Conservation (phyloP, 2,888 invertebrate species). For the Nephrotoma guestfalica region DNA sequence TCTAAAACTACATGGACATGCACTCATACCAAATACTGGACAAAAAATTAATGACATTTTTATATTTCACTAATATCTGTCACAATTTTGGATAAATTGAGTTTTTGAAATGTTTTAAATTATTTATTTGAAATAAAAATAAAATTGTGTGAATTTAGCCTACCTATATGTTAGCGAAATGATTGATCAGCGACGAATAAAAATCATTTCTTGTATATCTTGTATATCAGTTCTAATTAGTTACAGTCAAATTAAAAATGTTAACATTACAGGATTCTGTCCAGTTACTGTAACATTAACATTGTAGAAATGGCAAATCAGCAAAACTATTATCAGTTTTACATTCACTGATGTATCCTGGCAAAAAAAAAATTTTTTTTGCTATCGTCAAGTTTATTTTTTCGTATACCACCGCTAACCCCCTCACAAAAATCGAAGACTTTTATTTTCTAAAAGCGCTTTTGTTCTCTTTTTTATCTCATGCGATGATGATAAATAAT, state of each 20-base stretch:
- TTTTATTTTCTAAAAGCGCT: background rate
- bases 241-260: background rate
- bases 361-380: background rate
- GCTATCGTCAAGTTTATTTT: background rate
- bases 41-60: background rate
- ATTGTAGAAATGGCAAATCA: background rate
- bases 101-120: background rate
- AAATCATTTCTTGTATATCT: background rate
- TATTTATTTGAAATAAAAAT: background rate
- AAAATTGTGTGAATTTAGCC: background rate
- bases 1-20: background rate
- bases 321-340: background rate
- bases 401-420: background rate
- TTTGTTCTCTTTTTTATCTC: background rate
- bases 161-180: too few species aligned
- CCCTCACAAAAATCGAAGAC: background rate
- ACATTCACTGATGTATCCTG: background rate
- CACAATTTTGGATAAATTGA: background rate
- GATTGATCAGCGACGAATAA: background rate
- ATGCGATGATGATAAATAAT: background rate
- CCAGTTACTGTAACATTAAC: background rate
- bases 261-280: background rate
- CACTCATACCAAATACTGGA: background rate
- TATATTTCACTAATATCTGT: background rate
- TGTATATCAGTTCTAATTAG: background rate